Percentiles rank a stretch among this genome's conserved stretches.
These are phyloP conservation scores for Rhinoderma darwinii DNA, from an alignment of 2,113 vertebrate genomes.

Conservation along the genomic window DNA sequence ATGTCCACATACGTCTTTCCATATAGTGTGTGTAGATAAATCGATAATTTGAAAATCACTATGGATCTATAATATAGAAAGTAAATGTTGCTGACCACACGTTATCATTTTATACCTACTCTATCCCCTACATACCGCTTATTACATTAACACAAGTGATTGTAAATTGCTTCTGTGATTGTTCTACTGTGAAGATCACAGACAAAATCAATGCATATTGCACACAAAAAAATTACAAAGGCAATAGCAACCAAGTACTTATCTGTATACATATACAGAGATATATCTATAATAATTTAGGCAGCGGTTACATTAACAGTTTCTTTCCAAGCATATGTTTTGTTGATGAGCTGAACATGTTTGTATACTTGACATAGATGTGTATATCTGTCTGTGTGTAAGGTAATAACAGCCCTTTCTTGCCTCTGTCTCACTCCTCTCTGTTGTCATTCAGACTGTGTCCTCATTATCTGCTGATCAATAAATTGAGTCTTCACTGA, in stretches of 20 bases:
- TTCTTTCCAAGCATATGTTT: background rate
- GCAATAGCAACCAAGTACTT: background rate
- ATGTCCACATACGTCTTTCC: no score
- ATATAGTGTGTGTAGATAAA: no score
- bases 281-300: background rate
- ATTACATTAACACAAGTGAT: background rate
- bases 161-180: background rate
- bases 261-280: background rate
- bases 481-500: conserved; percentile 59
- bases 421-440: conserved; percentile 52
- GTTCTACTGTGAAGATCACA: background rate
- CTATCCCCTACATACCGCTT: background rate
- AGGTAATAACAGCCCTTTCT: conserved; percentile 44
- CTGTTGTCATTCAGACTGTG: conserved; percentile 60
- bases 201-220: background rate
- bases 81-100: background rate
- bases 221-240: background rate
- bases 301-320: background rate
- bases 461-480: conserved; percentile 60
- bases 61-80: background rate
- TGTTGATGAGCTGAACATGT: background rate
- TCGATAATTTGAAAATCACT: no score
- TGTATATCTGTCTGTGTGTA: conserved; percentile 43
- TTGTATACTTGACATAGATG: conserved; percentile 9
- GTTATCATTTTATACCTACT: background rate